Base-by-base conservation (phyloP, 2,888 invertebrate genomes). In the Formica aserva region DNA sequence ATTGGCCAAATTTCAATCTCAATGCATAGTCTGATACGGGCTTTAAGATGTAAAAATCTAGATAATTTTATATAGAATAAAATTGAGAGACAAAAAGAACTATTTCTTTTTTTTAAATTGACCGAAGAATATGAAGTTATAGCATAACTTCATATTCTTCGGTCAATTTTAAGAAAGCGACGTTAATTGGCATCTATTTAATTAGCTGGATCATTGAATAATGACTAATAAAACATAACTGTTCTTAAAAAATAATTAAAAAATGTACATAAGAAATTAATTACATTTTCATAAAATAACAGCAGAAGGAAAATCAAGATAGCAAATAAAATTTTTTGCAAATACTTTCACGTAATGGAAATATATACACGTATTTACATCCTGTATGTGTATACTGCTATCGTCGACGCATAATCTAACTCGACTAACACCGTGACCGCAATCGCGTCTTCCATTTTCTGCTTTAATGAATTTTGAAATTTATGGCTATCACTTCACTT, bases 401-500 rank as follows among this genome's bases (percentile, higher is more conserved):
- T 35, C 62, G 15, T 38, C 22, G 15, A 45, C 32, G 8, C 32
- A 57, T 45, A 75, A 48, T 48, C 15, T 18, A 41, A 45, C 15
- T n/a, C 22, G 45, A 15, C 32, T 63, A 75, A 48, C 32, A 11
- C 29, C 2, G n/a, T 22, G 63, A 6, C 32, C 15, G 9, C 15
- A 63, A 62, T 63, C 63, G 3, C 41, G 9, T 74, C 18, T 60
- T 32, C 8, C 22, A 63, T 75, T 75, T 75, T 63, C 22, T 45
- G 6, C 29, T 75, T 75, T 63, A 75, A 75, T 63, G 32, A 62
- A 75, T 32, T 63, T 63, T 6, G 22, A 48, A 15, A 11, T 63
- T 75, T 32, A 45, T 62, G 52, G 48, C 45, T 29, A 63, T 75
- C 26, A 60, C 11, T 41, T 32, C 22, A 38, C 8, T 1, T 38